Evolutionary conservation across 2,888 invertebrate genomes (phyloP).

Genomic region (Philhelius pedissequus): DNA sequence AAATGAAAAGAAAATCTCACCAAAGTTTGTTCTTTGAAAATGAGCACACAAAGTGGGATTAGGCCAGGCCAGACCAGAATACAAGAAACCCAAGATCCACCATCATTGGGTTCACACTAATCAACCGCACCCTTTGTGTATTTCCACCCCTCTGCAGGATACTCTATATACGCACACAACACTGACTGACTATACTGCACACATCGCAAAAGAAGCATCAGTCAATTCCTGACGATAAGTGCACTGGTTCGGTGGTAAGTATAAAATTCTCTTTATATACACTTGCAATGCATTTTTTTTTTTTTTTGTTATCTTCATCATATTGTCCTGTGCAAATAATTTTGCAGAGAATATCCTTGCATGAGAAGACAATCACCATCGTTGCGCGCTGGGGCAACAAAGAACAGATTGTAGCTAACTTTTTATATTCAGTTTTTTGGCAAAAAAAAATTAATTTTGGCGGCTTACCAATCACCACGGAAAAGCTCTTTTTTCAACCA

Average conservation of each 20-base stretch:
- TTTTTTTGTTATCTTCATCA: not conserved
- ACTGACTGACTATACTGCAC: not conserved
- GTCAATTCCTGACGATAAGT: conserved; percentile 33
- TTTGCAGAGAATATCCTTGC: conserved; percentile 43
- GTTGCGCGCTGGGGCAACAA: not conserved
- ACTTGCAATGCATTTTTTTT: not conserved
- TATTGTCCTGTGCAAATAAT: conserved; percentile 2
- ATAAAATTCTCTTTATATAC: conserved; percentile 23
- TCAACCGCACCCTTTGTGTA: conserved; percentile 64
- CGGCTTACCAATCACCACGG: conserved; percentile 36
- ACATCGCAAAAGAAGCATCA: conserved; percentile 14
- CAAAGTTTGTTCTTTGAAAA: conserved; percentile 53
- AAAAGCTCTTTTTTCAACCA: conserved; percentile 36
- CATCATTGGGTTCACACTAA: conserved; percentile 59
- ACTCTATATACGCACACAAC: conserved; percentile 53
- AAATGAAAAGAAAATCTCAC: conserved; percentile 51
- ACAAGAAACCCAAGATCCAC: conserved; percentile 32
- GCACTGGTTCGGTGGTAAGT: conserved; percentile 21
- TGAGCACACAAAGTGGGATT: conserved; percentile 50
- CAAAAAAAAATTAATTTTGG: conserved; percentile 37
- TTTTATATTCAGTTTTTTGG: conserved; percentile 18
- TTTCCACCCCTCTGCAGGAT: conserved; percentile 1
- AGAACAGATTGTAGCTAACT: conserved; percentile 9
- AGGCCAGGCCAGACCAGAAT: conserved; percentile 29
- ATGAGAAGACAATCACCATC: conserved; percentile 19